Evolutionary conservation across 2,888 invertebrate genomes (phyloP).

Genomic region (Tortricodes alternella): DNA sequence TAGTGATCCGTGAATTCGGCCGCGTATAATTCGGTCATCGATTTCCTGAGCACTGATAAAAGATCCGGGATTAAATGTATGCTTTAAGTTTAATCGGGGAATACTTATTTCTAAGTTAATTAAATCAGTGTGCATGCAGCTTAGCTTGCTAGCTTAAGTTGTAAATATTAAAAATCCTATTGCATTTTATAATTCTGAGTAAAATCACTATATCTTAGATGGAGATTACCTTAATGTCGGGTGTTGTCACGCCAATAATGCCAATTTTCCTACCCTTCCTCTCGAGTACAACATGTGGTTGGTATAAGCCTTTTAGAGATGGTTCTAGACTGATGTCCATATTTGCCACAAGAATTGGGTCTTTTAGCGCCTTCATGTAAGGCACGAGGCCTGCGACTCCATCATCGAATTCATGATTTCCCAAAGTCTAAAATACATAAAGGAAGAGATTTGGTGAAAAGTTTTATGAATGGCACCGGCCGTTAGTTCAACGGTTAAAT

Average conservation of each 20-base stretch:
- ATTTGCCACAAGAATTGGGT: constrained; percentile 88
- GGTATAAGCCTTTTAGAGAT: constrained; percentile 81
- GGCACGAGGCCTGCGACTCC: constrained; percentile 87
- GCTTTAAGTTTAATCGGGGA: too few species aligned
- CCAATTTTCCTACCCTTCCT: constrained; percentile 88
- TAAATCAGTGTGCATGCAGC: too few species aligned
- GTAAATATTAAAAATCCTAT: background rate
- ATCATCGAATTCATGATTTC: constrained; percentile 94
- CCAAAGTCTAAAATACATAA: constrained; percentile 87
- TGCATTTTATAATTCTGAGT: background rate
- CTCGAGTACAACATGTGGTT: constrained; percentile 85
- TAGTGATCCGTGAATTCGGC: too few species aligned
- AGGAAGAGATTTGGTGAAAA: too few species aligned
- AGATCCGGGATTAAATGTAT: too few species aligned
- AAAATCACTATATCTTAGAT: background rate
- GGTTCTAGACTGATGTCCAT: constrained; percentile 87
- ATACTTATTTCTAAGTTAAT: too few species aligned
- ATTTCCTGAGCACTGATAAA: too few species aligned
- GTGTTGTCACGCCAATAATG: constrained; percentile 89
- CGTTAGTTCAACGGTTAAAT: too few species aligned
- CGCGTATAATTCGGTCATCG: too few species aligned
- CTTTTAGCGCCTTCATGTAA: constrained; percentile 84
- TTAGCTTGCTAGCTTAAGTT: too few species aligned
- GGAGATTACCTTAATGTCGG: constrained; percentile 69
- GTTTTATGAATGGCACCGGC: too few species aligned